Base-by-base conservation (phyloP, 2,888 invertebrate species). In the Andrena fulva region DNA sequence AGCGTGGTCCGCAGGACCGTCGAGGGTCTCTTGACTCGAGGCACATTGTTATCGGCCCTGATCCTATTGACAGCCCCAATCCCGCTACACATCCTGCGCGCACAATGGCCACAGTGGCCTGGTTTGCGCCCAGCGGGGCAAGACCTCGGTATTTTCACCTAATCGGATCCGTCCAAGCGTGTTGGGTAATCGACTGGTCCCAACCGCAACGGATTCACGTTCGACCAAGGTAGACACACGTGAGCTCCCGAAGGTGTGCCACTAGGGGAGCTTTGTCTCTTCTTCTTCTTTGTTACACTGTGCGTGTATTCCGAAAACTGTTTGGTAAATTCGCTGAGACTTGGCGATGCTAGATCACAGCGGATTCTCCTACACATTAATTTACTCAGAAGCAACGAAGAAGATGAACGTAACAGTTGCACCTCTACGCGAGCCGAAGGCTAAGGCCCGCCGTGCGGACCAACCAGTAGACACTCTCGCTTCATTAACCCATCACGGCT, bases 1-100 rank as follows among this genome's bases (percentile, higher is more conserved):
- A 82, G 66, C 66, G 75, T 16, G 85, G 84, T 87, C 82, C 83
- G 73, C 82, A 73, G 79, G 71, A 80, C 77, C 52, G 67, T 81
- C 82, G 80, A 88, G 88, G 90, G 88, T 90, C 90, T 90, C 91
- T 92, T 92, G 92, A 92, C 92, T 92, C 91, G 91, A 79, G 86
- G 86, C 87, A 85, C 86, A 91, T 91, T 92, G 91, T 89, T 83
- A 82, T 86, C 84, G 79, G 60, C 27, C 74, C 81, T 90, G 89
- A 91, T 91, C 90, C 91, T 85, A 89, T 89, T 89, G 90, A 85
- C 88, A 80, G 82, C 33, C 69, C 81, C 60, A 60, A 50, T 54
- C 59, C 64, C 50, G 60, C 59, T 54, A 64, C 68, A 16, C 72
- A 60, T 69, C 42, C 33, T 2, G 59, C 12, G 59, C 12, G 62